Base-by-base conservation (phyloP, 2,888 invertebrate species). In the Rotaria socialis region DNA sequence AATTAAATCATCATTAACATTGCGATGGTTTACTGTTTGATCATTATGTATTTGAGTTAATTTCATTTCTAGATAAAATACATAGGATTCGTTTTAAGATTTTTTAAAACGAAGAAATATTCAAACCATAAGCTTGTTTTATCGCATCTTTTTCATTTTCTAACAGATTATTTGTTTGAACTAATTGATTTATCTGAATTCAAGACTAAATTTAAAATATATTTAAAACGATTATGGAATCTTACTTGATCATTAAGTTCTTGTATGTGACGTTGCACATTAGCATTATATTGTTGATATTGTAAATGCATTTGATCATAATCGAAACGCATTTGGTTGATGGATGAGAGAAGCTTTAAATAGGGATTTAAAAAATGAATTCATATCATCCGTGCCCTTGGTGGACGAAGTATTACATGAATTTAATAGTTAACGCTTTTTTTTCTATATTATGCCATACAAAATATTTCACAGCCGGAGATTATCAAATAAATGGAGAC, bases 201-300 rank as follows among this genome's bases (percentile, higher is more conserved):
- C 14, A 14, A 35, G 16, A 35, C 5, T n/a, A 27, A 27, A 67
- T 16, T 35, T 67, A 16, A 3, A 67, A 35, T 67, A 35, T 22
- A 24, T 52, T 75, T 11, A 27, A 27, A 75, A 75, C 2, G 4
- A 14, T n/a, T 47, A 16, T 10, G 5, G 7, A 80, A 80, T 47
- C 11, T 85, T 85, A 86, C 85, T 85, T 86, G 80, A 16, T 86
- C 86, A 43, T 75, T 85, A n/a, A 86, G 35, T 47, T 85, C 75
- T 85, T 86, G 85, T 0, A 86, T 52, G 75, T 86, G 86, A 27
- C 85, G 85, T 84, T 86, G 86, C n/a, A 86, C 11, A 19, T 84
- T 56, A 22, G 85, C 50, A 43, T 75, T 85, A 80, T 86, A 86
- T 22, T 85, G 58, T 85, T 86, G 86, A 60, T 86, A 86, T 50